Base-by-base conservation (phyloP, 2,888 invertebrate genomes). In the Trissoscelio sp. region DNA sequence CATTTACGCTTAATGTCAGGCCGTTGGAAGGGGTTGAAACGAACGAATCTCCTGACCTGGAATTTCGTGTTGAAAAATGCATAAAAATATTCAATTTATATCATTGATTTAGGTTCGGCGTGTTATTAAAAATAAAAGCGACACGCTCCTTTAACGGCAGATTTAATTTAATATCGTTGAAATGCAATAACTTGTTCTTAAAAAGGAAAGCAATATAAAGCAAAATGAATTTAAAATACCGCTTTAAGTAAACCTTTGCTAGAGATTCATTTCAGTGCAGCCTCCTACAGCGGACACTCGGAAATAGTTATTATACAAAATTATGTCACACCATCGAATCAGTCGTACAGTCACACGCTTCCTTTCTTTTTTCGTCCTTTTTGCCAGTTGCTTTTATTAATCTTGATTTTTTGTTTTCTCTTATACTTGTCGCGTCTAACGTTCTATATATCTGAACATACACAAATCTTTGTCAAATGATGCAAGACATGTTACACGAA, bases 221-320 rank as follows among this genome's bases (percentile, higher is more conserved):
- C 57, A 70, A 39, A n/a, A n/a, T 39, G 37, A 66, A 62, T 64
- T 55, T 28, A 24, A 67, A 58, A 39, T 22, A 9, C 22, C 53
- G 28, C 18, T 37, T n/a, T 31, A 2, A 14, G 34, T 5, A 16
- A 57, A 24, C 6, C 60, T 28, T 20, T 24, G 24, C 24, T 6
- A 7, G 55, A 34, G 39, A 57, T 57, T 51, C 58, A n/a, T 44
- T 55, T 55, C 20, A 55, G 22, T 28, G 14, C 46, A 48, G 24
- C 53, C 70, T 69, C 48, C 18, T 37, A 5, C 70, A 62, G 34
- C 48, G 39, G 34, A 69, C 39, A 28, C 16, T 42, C 22, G 57
- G 70, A 39, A 64, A 78, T 78, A 62, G 55, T 64, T 69, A 64
- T 78, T 72, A 72, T 79, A 79, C 62, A 79, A 79, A 79, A 72